Evolutionary conservation across 2,888 invertebrate species (phyloP).

Genomic region (Troilus luridus): DNA sequence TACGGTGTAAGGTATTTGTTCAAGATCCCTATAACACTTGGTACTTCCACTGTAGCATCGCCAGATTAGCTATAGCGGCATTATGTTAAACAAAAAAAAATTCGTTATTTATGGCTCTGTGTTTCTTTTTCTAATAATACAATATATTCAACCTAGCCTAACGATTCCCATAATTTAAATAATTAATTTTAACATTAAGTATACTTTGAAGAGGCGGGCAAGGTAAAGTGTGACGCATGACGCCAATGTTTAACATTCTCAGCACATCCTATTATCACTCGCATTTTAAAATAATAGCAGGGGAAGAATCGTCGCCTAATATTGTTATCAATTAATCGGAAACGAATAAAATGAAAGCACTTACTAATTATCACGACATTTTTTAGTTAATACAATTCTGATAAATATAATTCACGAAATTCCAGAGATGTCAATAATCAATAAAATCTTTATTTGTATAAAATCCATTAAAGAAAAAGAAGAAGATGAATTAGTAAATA

Average conservation of each 20-base stretch:
- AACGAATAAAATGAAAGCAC: background rate
- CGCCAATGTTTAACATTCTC: constrained; percentile 8
- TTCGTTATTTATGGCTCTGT: too few relatives aligned
- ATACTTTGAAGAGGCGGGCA: background rate
- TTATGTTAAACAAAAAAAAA: too few relatives aligned
- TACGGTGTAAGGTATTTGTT: too few relatives aligned
- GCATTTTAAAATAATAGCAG: background rate
- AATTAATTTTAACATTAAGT: background rate
- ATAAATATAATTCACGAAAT: background rate
- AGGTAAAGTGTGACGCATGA: constrained; percentile 1
- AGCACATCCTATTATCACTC: background rate
- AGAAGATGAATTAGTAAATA: too few relatives aligned
- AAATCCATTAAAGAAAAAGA: too few relatives aligned
- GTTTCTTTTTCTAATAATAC: background rate
- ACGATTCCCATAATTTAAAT: background rate
- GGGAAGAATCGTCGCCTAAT: background rate
- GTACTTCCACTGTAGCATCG: too few relatives aligned
- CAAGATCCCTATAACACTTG: too few relatives aligned
- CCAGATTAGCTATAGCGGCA: too few relatives aligned
- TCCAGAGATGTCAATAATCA: too few relatives aligned
- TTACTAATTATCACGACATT: background rate
- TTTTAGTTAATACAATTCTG: background rate
- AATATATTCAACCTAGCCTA: background rate
- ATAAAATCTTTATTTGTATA: too few relatives aligned
- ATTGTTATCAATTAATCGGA: background rate